phyloP scores from a whole-genome alignment of 2,797 vertebrate species.

The Sebastes oblongus region DNA sequence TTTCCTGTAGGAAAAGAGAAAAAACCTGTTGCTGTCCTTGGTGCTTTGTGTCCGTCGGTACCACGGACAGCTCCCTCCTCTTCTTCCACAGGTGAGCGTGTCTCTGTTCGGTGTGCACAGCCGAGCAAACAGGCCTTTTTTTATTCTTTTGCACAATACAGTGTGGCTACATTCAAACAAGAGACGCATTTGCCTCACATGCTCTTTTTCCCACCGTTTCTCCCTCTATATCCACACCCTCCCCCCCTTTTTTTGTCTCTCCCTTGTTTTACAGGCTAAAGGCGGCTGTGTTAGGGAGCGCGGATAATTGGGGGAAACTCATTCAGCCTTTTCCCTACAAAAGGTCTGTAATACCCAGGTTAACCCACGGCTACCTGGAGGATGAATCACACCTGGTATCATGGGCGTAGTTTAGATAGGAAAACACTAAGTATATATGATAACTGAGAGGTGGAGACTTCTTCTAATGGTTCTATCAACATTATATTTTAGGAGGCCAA shows the following conservation, averaged over 20 bases:
- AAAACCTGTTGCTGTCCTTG: slow-evolving; percentile 60
- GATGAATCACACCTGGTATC: neutral
- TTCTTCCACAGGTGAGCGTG: slow-evolving; percentile 59
- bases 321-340: slow-evolving; percentile 12
- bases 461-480: neutral
- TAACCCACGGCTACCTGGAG: slow-evolving; percentile 17
- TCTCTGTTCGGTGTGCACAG: slow-evolving; percentile 1
- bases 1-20: neutral
- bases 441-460: neutral
- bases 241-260: neutral
- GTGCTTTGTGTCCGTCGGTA: slow-evolving; percentile 58
- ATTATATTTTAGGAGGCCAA: neutral
- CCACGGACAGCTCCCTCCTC: slow-evolving; percentile 73
- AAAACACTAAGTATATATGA: neutral
- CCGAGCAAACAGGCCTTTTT: slow-evolving; percentile 29
- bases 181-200: slow-evolving; percentile 49
- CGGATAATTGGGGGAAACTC: slow-evolving; percentile 17
- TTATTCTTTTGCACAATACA: slow-evolving; percentile 21
- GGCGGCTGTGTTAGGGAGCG: slow-evolving; percentile 8
- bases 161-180: slow-evolving; percentile 38
- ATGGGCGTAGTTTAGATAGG: neutral
- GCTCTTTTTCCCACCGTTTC: slow-evolving; percentile 62
- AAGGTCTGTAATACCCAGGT: neutral
- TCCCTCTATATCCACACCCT: neutral
- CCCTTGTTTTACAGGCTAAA: slow-evolving; percentile 13